phyloP scores from a whole-genome alignment of 1,140 invertebrate species.

The Gryon sp. region DNA sequence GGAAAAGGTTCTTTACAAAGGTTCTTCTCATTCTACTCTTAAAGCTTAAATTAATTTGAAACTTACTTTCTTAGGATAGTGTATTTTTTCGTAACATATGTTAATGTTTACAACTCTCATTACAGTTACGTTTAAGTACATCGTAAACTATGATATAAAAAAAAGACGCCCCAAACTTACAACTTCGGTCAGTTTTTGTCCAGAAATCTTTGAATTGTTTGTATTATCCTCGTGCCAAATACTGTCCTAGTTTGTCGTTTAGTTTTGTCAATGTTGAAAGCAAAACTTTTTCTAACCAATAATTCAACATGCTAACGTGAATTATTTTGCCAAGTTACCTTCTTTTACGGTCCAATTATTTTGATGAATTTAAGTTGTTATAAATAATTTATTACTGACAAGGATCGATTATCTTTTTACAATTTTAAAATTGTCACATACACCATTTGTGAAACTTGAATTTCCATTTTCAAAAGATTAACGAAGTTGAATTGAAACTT shows the following conservation, averaged over 20 bases:
- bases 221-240: constrained; percentile 21
- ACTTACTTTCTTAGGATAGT: neutral
- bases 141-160: constrained; percentile 12
- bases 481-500: no score
- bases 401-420: no score
- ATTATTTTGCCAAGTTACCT: no score
- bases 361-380: no score
- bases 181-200: constrained; percentile 18
- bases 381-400: no score
- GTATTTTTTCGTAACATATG: constrained; percentile 30
- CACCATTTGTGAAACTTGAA: no score
- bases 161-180: neutral
- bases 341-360: neutral
- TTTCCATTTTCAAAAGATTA: no score
- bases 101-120: constrained; percentile 44
- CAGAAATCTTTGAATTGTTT: constrained; percentile 28
- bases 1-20: no score
- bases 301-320: neutral
- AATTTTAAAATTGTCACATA: no score
- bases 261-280: constrained; percentile 23
- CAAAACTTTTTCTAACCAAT: constrained; percentile 10
- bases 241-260: constrained; percentile 12
- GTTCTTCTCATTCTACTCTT: neutral
- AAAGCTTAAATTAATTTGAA: constrained; percentile 22
- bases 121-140: constrained; percentile 19